A percentile compares a stretch with the other conserved stretches of the same genome.
phyloP scores from a whole-genome alignment of 2,888 invertebrate genomes.

The Latrodectus elegans region DNA sequence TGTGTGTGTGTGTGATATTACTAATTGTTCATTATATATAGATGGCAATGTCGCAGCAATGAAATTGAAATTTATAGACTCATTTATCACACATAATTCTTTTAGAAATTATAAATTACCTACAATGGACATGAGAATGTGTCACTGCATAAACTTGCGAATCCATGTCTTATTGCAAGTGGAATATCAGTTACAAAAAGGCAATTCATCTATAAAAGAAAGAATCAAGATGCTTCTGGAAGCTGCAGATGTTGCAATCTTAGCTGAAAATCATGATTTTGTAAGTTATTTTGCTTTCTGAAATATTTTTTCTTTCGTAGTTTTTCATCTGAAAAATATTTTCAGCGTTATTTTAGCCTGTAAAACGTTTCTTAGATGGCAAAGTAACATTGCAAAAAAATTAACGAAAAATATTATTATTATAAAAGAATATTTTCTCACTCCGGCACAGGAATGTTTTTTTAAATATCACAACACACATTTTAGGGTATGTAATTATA shows the following conservation, averaged over 20 bases:
- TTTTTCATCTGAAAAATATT: too few relatives aligned
- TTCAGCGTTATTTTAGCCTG: too few relatives aligned
- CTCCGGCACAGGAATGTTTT: not conserved
- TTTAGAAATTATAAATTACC: slow-evolving; percentile 22
- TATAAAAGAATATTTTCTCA: too few relatives aligned
- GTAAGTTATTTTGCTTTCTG: not conserved
- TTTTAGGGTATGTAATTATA: not conserved
- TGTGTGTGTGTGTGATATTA: too few relatives aligned
- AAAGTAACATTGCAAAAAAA: too few relatives aligned
- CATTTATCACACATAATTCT: not conserved
- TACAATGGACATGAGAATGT: slow-evolving; percentile 15
- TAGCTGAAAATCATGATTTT: not conserved
- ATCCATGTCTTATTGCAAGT: slow-evolving; percentile 16
- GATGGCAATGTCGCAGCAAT: too few relatives aligned
- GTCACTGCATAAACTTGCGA: slow-evolving; percentile 17
- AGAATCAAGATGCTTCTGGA: not conserved
- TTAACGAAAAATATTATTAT: too few relatives aligned
- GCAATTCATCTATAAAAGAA: slow-evolving; percentile 1
- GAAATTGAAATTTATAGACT: too few relatives aligned
- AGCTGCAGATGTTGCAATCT: not conserved
- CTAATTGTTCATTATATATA: too few relatives aligned
- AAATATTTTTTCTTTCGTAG: too few relatives aligned
- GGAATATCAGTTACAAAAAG: slow-evolving; percentile 30
- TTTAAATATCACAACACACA: not conserved
- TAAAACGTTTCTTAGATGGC: too few relatives aligned